Evolutionary conservation across 1,140 invertebrate species (phyloP).

Genomic region (Aphelinus atriplicis): DNA sequence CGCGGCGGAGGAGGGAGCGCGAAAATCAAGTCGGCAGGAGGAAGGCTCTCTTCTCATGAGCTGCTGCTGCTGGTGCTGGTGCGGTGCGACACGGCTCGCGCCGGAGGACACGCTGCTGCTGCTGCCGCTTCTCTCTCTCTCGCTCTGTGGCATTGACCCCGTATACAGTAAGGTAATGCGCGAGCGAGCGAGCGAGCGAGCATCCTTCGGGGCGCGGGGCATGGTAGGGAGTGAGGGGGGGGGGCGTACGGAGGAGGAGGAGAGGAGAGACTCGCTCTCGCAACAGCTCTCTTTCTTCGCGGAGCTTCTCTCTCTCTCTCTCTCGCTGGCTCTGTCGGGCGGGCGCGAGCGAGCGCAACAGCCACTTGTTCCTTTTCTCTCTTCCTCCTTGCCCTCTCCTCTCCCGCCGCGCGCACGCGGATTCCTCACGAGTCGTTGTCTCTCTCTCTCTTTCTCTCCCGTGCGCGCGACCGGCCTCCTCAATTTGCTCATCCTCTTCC

Average conservation of each 20-base stretch:
- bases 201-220: background rate
- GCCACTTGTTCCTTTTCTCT: slow-evolving; percentile 38
- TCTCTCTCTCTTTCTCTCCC: slow-evolving; percentile 30
- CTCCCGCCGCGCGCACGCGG: slow-evolving; percentile 10
- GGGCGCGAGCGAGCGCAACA: slow-evolving; percentile 9
- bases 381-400: slow-evolving; percentile 19
- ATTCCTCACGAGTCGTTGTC: slow-evolving; percentile 38
- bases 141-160: slow-evolving; percentile 39
- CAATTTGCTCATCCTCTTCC: background rate
- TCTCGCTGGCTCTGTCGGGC: background rate
- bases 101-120: slow-evolving; percentile 31
- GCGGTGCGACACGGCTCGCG: slow-evolving; percentile 30
- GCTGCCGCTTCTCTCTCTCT: slow-evolving; percentile 15
- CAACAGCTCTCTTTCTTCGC: background rate
- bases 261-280: too few relatives aligned
- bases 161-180: slow-evolving; percentile 40
- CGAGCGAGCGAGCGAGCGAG: slow-evolving; percentile 3
- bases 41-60: too few relatives aligned
- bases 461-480: slow-evolving; percentile 15
- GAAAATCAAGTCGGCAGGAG: too few relatives aligned
- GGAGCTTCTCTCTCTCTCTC: slow-evolving; percentile 10
- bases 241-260: too few relatives aligned
- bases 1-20: too few relatives aligned
- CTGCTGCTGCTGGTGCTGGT: background rate
- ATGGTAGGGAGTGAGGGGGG: too few relatives aligned